A percentile compares a stretch with the other conserved stretches of the same genome.
phyloP scores from a whole-genome alignment of 2,888 invertebrate species.

The Venusia cambrica region DNA sequence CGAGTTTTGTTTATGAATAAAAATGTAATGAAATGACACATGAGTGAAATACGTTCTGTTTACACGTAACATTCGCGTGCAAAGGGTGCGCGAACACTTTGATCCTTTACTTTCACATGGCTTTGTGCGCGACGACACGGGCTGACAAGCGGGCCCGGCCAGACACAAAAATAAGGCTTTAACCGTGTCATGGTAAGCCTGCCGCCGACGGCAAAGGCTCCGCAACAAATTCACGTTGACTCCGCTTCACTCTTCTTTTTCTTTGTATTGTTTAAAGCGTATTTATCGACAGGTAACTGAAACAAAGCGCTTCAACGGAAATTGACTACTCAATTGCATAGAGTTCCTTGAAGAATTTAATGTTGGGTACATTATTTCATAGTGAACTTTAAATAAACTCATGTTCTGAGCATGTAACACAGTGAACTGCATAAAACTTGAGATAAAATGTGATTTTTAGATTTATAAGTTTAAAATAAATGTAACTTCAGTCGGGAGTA shows the following conservation, averaged over 20 bases:
- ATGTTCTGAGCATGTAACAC: no score
- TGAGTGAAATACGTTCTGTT: conserved; percentile 49
- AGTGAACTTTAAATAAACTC: no score
- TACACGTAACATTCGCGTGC: conserved; percentile 55
- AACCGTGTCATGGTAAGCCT: conserved; percentile 79
- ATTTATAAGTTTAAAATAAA: conserved; percentile 2
- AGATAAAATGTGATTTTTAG: conserved; percentile 3
- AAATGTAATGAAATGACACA: conserved; percentile 46
- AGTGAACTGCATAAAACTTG: no score
- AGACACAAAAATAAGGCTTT: conserved; percentile 80
- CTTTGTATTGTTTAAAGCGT: conserved; percentile 46
- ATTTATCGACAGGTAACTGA: conserved; percentile 32
- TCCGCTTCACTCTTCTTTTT: conserved; percentile 51
- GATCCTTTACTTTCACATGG: conserved; percentile 78
- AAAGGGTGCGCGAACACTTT: conserved; percentile 63
- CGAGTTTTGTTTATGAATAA: conserved; percentile 30
- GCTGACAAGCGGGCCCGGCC: conserved; percentile 76
- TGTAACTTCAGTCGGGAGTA: conserved; percentile 16
- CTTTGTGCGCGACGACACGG: conserved; percentile 71
- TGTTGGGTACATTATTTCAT: conserved; percentile 10
- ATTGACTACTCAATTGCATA: conserved; percentile 24
- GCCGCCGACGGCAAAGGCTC: conserved; percentile 78
- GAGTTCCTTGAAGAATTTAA: conserved; percentile 16
- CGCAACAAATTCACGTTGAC: conserved; percentile 75
- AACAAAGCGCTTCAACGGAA: conserved; percentile 25